Evolutionary conservation across 2,797 vertebrate genomes (phyloP), one percentile per base, ranked within the genome.

Genomic region (Anisognathus igniventris): DNA sequence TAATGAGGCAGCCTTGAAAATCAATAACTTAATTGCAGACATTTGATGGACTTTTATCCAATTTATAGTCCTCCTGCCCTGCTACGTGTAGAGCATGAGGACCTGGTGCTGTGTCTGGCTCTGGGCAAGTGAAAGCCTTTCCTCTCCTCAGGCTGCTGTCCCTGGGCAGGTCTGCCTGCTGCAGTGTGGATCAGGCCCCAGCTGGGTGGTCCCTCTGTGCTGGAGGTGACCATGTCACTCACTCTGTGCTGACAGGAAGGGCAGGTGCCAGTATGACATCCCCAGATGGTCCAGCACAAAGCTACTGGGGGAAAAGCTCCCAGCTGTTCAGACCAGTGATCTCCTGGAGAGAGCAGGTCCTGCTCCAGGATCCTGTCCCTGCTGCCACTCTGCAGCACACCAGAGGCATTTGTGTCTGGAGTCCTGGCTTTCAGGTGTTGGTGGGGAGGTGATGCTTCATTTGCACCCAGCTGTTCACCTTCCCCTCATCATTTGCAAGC

Each of bases 21-120:
- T 98, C 98, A 97, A 98, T 98, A 98, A 97, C 97, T 97, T 98
- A 98, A 98, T 98, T 98, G 98, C 97, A 92, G 82, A 88, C 83
- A 48, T 96, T 97, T 97, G 97, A 97, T 97, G 97, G 98, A 97
- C 97, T 98, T 97, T 97, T 97, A 97, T 98, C 97, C 98, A 97
- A 97, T 98, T 97, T 97, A 95, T 96, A 96, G 95, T 97, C 82
- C 95, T 96, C 91, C 90, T 96, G 91, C 93, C 95, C 96, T 93
- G 86, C 75, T 96, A 97, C 92, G 95, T 97, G 97, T 96, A 7
- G 89, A 86, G 97, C 97, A 97, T 98, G 92, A 88, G 83, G 90
- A 97, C 42, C 5, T 61, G 45, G 20, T 82, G 62, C 80, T 56
- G 14, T 60, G 66, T 88, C 93, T 96, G 93, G 78, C 60, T 85